These are phyloP conservation scores for Avahi laniger DNA, from an alignment of 2,797 vertebrate species.

Conservation along the genomic window DNA sequence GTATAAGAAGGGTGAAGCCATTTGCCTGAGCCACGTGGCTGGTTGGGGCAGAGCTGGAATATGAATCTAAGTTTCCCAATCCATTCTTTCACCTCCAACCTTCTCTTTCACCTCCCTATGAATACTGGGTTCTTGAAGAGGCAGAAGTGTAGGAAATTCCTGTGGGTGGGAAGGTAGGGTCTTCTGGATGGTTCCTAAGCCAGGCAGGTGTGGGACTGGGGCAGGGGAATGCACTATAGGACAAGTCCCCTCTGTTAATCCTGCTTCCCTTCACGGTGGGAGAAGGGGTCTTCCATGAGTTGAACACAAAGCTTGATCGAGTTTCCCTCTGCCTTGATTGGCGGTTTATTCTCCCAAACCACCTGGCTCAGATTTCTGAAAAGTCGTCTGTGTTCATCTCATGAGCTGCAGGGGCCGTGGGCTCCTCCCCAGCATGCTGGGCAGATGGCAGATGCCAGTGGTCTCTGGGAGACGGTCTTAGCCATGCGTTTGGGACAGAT, in stretches of 20 bases:
- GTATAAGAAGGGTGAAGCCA: background rate
- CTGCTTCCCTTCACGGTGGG: background rate
- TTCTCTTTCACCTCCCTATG: background rate
- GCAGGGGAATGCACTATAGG: background rate
- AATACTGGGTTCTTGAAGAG: background rate
- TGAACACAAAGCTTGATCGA: slow-evolving; percentile 44
- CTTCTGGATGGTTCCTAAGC: background rate
- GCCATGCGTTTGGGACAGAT: background rate
- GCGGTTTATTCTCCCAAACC: slow-evolving; percentile 66
- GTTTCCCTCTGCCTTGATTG: slow-evolving; percentile 54
- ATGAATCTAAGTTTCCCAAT: background rate
- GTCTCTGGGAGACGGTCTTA: background rate
- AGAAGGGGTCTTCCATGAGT: slow-evolving; percentile 30
- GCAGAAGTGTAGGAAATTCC: background rate
- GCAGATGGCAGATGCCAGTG: background rate
- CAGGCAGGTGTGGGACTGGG: background rate
- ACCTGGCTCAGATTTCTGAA: slow-evolving; percentile 76
- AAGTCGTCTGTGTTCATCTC: slow-evolving; percentile 66
- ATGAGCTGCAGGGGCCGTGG: background rate
- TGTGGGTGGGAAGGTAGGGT: background rate
- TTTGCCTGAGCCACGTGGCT: background rate
- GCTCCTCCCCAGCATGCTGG: too few species aligned
- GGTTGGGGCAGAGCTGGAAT: background rate
- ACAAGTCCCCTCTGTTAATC: background rate
- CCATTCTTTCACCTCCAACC: background rate